Evolutionary conservation across 2,797 vertebrate genomes (phyloP), one percentile per base, ranked within the genome.

Genomic region (Xerus rutilus): DNA sequence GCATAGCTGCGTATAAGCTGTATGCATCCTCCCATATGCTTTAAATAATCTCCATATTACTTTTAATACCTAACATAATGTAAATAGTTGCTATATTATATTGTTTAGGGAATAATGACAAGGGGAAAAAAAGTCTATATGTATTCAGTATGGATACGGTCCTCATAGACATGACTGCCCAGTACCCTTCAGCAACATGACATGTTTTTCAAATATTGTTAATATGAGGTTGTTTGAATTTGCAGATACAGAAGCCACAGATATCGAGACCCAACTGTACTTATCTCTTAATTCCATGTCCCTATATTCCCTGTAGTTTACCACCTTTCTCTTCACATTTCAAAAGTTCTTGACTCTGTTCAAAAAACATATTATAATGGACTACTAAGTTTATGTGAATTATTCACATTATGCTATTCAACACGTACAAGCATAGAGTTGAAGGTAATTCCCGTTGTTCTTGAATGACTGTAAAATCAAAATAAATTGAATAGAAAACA

Each of bases 401-500:
- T 87, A 67, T 15, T 64, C 11, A 32, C 57, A 76, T 74, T 69
- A 32, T 52, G 12, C 23, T 72, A 62, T 28, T 77, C 17, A 65
- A 54, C 17, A 85, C 15, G 10, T 49, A 70, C 32, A 82, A 69
- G 64, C 10, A 78, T 67, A 92, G 72, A 69, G 35, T 17, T 78
- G 49, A 18, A 2, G 77, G 52, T 52, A 77, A 95, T 76, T 86
- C 45, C 78, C 77, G 17, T 4, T 78, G 1, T 4, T 73, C 18
- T 79, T 83, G 73, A 78, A 76, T 39, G 39, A 81, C 20, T 78
- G 57, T 57, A 86, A 94, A 86, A 39, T 8, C 62, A 54, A 91
- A 95, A 87, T 0, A 64, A 92, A 78, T 69, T 85, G 86, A 89
- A 83, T 3, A 69, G 23, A 88, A 90, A 81, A 67, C 8, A 92